phyloP scores from a whole-genome alignment of 2,797 vertebrate species.

The Leptoclinus maculatus region DNA sequence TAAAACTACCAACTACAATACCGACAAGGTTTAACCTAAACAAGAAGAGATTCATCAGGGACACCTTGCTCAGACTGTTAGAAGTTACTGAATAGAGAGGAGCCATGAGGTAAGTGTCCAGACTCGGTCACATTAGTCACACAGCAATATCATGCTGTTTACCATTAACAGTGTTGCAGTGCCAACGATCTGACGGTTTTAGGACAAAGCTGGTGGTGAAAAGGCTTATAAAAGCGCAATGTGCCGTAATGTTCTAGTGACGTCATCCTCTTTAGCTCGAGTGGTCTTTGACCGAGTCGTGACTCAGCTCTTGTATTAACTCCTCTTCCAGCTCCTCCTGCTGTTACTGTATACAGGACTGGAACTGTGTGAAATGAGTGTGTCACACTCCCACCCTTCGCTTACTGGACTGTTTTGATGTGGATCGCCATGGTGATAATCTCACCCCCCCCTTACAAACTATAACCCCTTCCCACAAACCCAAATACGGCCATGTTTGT shows the following conservation, averaged over 20 bases:
- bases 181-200: constrained; percentile 9
- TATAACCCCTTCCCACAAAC: constrained; percentile 55
- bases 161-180: not conserved
- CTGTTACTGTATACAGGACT: constrained; percentile 32
- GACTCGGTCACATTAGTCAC: not conserved
- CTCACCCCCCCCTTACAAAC: constrained; percentile 28
- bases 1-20: not conserved
- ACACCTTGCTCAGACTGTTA: not conserved
- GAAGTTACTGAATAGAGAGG: not conserved
- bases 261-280: constrained; percentile 37
- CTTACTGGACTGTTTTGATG: constrained; percentile 63
- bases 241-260: constrained; percentile 32
- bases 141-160: not conserved
- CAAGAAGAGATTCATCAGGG: not conserved
- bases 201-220: constrained; percentile 4
- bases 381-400: constrained; percentile 36
- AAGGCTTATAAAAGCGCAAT: constrained; percentile 24
- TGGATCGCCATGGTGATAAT: constrained; percentile 73
- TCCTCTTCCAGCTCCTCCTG: constrained; percentile 1
- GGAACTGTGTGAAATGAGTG: constrained; percentile 44
- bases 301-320: constrained; percentile 55
- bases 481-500: constrained; percentile 77
- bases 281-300: constrained; percentile 47
- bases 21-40: not conserved
- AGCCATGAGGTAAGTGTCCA: not conserved